A percentile compares a stretch with the other conserved stretches of the same genome.
Evolutionary conservation across 2,888 invertebrate species (phyloP).

Genomic region (Athalia circularis): DNA sequence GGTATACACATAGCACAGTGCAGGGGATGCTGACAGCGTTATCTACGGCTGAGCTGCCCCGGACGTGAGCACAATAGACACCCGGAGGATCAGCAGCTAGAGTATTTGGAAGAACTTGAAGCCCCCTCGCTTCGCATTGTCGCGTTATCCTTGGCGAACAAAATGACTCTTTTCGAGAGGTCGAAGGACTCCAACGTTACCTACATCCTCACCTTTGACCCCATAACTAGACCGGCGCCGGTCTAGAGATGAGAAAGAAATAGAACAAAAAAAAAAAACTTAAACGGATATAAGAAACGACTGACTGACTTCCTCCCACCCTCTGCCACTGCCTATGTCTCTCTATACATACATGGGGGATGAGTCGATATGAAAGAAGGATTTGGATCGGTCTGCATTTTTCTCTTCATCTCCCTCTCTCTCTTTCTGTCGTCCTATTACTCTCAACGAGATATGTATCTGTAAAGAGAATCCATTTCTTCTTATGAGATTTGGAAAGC

Average conservation of each 20-base stretch:
- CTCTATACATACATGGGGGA: not conserved
- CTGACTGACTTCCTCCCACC: conserved; percentile 18
- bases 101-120: conserved; percentile 46
- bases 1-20: too few relatives aligned
- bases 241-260: not conserved
- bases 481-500: too few relatives aligned
- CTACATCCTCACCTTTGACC: conserved; percentile 33
- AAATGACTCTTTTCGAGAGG: conserved; percentile 32
- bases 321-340: not conserved
- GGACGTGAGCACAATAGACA: conserved; percentile 57
- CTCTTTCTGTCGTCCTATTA: too few relatives aligned
- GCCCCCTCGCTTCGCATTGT: conserved; percentile 37
- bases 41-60: conserved; percentile 54
- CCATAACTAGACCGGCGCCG: conserved; percentile 12
- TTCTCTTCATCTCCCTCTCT: too few relatives aligned
- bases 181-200: conserved; percentile 25
- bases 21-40: conserved; percentile 40
- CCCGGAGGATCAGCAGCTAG: conserved; percentile 47
- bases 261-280: too few relatives aligned
- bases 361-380: not conserved
- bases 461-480: too few relatives aligned
- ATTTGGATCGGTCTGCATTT: conserved; percentile 3
- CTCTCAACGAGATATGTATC: not conserved
- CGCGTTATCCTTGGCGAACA: conserved; percentile 20
- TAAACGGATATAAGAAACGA: conserved; percentile 1